phyloP scores from a whole-genome alignment of 2,113 vertebrate species.

The Microtus richardsoni region DNA sequence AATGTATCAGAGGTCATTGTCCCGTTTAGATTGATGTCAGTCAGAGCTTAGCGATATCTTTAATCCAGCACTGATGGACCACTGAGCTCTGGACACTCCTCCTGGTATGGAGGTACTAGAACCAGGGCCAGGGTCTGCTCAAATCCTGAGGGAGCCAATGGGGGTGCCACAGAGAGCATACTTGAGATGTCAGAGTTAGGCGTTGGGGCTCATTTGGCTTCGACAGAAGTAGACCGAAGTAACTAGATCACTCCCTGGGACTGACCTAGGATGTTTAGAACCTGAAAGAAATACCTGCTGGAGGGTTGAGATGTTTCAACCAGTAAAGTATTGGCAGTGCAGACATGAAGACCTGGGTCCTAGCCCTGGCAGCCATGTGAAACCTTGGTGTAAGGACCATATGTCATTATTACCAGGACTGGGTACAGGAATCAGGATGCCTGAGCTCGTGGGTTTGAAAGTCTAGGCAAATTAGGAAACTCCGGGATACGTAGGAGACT shows the following conservation, averaged over 20 bases:
- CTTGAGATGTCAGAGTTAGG: background rate
- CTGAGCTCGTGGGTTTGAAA: background rate
- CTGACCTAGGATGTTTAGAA: slow-evolving; percentile 46
- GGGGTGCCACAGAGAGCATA: background rate
- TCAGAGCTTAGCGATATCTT: background rate
- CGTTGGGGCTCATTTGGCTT: slow-evolving; percentile 44
- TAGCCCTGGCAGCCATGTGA: background rate
- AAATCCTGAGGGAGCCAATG: slow-evolving; percentile 25
- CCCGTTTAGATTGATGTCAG: slow-evolving; percentile 54
- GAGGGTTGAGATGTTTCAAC: background rate
- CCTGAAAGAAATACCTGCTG: slow-evolving; percentile 58
- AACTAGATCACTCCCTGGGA: slow-evolving; percentile 27
- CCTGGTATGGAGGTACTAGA: slow-evolving; percentile 4
- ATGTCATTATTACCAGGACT: background rate
- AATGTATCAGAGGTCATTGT: slow-evolving; percentile 40
- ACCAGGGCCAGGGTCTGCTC: slow-evolving; percentile 48
- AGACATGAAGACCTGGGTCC: background rate
- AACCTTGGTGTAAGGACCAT: background rate
- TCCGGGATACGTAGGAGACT: background rate
- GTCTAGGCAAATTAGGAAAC: background rate
- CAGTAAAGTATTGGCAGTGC: background rate
- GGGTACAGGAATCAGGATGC: background rate
- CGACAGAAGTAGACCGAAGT: background rate
- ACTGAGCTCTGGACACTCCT: slow-evolving; percentile 47
- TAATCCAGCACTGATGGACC: background rate